Evolutionary conservation across 2,888 invertebrate species (phyloP), one percentile per base, ranked within the genome.

Genomic region (Andrena chrysosceles): DNA sequence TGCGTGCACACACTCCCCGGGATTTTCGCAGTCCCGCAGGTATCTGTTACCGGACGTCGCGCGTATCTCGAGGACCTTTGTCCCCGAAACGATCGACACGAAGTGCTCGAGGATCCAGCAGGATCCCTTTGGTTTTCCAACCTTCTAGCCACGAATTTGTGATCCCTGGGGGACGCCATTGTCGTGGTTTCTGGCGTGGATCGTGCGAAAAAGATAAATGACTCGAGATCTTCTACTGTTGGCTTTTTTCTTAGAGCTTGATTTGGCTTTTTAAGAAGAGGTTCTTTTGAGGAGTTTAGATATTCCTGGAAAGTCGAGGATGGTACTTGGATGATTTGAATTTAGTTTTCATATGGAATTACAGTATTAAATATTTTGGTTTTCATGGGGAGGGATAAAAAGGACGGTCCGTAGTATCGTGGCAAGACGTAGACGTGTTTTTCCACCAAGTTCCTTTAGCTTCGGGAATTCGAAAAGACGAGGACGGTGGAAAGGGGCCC

Each of bases 381-480:
- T 56, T 26, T 23, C 23, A 8, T 56, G 56, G 26, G 4, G 10
- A 56, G 13, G 54, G 54, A 33, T 31, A 54, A 33, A 35, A 67
- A 54, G 29, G 33, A 23, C 33, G 20, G 23, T 23, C 20, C 23
- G 33, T 54, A 7, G 52, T 20, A 23, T 29, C 42, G 23, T 42
- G 42, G 42, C 59, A 67, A 68, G 75, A 60, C 68, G 74, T 73
- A 75, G 77, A 81, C 78, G 35, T 49, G 56, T 29, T 69, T 60
- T 70, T 52, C 49, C 59, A 10, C n/a, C 26, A 29, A 29, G 49
- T 49, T 64, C 42, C 64, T 26, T 59, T 69, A 70, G 29, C 67
- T n/a, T 62, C 49, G 42, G 75, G 77, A 78, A 82, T 87, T 84
- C 81, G 68, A 85, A 83, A 72, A 77, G 79, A 78, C 73, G 72